Conservation (phyloP, 2,888 invertebrate species). For the Atrina japonica region DNA sequence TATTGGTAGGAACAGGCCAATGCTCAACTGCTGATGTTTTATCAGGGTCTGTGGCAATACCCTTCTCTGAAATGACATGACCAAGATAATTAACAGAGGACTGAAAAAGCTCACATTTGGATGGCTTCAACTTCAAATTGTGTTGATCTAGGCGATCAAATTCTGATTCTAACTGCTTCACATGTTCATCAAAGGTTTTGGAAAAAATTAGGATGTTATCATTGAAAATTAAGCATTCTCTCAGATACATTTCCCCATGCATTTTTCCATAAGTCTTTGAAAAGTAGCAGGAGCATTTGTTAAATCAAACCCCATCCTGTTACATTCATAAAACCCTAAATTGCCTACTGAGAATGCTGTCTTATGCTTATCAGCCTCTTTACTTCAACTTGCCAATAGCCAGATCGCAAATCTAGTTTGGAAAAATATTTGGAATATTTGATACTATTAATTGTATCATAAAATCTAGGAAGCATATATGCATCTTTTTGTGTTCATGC, state of each 20-base stretch:
- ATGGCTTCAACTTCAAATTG: slow-evolving; percentile 38
- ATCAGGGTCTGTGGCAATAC: slow-evolving; percentile 37
- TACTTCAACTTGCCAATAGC: slow-evolving; percentile 36
- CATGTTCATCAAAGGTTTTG: slow-evolving; percentile 33
- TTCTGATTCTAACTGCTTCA: slow-evolving; percentile 28
- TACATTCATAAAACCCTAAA: slow-evolving; percentile 57
- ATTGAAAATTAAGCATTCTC: slow-evolving; percentile 36
- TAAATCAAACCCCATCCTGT: slow-evolving; percentile 63
- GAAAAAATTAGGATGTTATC: slow-evolving; percentile 21
- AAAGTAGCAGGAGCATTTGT: slow-evolving; percentile 61
- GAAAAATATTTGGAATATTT: slow-evolving; percentile 29
- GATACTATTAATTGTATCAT: slow-evolving; percentile 30
- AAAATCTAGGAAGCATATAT: no score
- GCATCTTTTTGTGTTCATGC: slow-evolving; percentile 28
- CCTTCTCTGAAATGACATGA: slow-evolving; percentile 36
- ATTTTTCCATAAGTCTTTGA: slow-evolving; percentile 51
- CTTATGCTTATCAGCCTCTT: slow-evolving; percentile 36
- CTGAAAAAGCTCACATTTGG: slow-evolving; percentile 44
- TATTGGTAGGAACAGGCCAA: slow-evolving; percentile 39
- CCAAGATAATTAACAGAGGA: slow-evolving; percentile 34
- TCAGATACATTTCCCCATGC: slow-evolving; percentile 39
- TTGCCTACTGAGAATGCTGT: slow-evolving; percentile 45
- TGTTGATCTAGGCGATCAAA: slow-evolving; percentile 31
- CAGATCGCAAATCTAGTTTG: slow-evolving; percentile 34
- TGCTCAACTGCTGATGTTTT: slow-evolving; percentile 32